Evolutionary conservation across 2,888 invertebrate species (phyloP), one percentile per base, ranked within the genome.

Genomic region (Conomelus anceps): DNA sequence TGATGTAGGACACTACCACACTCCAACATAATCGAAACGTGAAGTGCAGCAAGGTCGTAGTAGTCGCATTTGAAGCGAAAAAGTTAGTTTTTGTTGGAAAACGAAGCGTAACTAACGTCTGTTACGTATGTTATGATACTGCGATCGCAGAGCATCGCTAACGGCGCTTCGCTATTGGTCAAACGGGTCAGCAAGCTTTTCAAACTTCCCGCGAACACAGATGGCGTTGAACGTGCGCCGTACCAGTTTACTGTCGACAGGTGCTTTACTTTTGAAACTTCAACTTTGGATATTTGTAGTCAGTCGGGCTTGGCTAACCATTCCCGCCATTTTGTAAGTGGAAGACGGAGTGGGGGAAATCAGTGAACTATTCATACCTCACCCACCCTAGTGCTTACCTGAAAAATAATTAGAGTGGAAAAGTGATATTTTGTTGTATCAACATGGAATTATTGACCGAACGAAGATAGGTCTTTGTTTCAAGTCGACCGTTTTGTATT

Each of bases 261-360:
- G 63, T 63, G 63, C 63, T 63, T 20, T 20, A 26, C 26, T 26
- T 26, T 63, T n/a, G n/a, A n/a, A 63, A 63, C 63, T 63, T 63
- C n/a, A 63, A 63, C 63, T 63, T 63, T 63, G 63, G 63, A 63
- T 63, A 63, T 88, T 34, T 88, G 88, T 41, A 88, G 63, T 41
- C 22, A 41, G 41, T 22, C 41, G 13, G 41, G 23, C 41, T 23
- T 88, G 86, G 26, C 86, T 24, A 26, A 3, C 84, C 20, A 63
- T 63, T 20, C 11, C 63, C n/a, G n/a, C 63, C 63, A 63, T n/a
- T n/a, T 13, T 41, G 88, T 41, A 3, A 88, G 22, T 34, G 87
- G 22, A n/a, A n/a, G n/a, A n/a, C n/a, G n/a, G n/a, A n/a, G n/a
- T n/a, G n/a, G n/a, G n/a, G n/a, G n/a, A n/a, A n/a, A n/a, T n/a